Conservation (phyloP, 2,113 vertebrate species). For the Centrocercus urophasianus region DNA sequence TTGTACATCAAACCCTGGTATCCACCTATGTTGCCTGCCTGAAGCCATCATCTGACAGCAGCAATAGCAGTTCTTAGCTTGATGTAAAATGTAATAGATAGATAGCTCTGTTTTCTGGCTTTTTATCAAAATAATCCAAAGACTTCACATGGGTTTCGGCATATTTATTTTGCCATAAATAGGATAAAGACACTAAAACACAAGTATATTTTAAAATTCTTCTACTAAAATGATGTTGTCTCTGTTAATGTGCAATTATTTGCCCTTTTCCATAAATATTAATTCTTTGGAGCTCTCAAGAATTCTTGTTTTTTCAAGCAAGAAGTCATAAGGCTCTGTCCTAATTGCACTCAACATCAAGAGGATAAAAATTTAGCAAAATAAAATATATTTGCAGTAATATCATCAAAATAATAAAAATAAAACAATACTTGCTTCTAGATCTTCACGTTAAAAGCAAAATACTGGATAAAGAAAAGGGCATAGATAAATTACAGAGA, state of each 20-base stretch:
- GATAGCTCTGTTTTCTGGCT: not conserved
- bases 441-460: not conserved
- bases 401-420: not conserved
- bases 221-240: not conserved
- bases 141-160: not conserved
- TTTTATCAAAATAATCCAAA: not conserved
- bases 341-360: not conserved
- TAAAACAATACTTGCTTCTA: not conserved
- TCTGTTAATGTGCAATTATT: not conserved
- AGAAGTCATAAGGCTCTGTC: not conserved
- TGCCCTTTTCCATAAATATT: constrained; percentile 1
- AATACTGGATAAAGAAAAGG: not conserved
- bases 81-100: not conserved
- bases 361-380: not conserved
- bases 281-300: not conserved
- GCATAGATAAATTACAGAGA: not conserved
- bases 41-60: not conserved
- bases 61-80: not conserved
- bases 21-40: not conserved
- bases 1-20: not conserved
- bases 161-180: too few relatives aligned
- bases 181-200: not conserved
- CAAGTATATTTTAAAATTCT: not conserved
- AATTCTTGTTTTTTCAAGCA: not conserved
- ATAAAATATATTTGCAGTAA: not conserved